Conservation (phyloP, 1,140 invertebrate genomes). For the Eurosta solidaginis region DNA sequence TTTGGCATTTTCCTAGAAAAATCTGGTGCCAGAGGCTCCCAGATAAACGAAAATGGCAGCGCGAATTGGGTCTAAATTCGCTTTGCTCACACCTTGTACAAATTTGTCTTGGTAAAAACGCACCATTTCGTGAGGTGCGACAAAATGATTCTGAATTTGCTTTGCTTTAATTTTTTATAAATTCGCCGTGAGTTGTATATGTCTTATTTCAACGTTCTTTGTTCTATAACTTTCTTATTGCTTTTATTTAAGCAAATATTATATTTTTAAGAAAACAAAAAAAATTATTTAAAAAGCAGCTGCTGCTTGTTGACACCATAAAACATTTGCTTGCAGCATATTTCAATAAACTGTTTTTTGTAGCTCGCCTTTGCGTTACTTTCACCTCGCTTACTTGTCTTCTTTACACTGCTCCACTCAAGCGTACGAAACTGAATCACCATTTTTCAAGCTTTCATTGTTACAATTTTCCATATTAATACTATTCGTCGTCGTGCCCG, state of each 20-base stretch:
- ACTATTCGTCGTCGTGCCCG: background rate
- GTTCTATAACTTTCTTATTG: background rate
- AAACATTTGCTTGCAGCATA: background rate
- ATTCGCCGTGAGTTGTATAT: too few relatives aligned
- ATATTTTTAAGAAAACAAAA: too few relatives aligned
- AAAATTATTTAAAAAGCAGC: constrained; percentile 7
- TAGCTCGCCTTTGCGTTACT: background rate
- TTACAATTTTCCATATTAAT: background rate
- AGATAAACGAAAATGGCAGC: too few relatives aligned
- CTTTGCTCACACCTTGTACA: too few relatives aligned
- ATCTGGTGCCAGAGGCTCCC: too few relatives aligned
- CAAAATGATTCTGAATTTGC: too few relatives aligned
- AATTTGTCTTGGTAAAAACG: too few relatives aligned
- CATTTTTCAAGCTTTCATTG: constrained; percentile 25
- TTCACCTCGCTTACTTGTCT: background rate
- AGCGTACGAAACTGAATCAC: background rate
- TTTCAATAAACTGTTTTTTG: background rate
- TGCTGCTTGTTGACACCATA: background rate
- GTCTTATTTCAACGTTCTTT: background rate
- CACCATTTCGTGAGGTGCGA: too few relatives aligned
- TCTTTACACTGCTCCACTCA: background rate
- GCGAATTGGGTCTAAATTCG: too few relatives aligned
- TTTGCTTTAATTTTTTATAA: too few relatives aligned
- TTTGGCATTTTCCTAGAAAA: too few relatives aligned
- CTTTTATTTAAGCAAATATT: background rate